phyloP scores from a whole-genome alignment of 2,797 vertebrate genomes.

The Ataeniobius toweri region DNA sequence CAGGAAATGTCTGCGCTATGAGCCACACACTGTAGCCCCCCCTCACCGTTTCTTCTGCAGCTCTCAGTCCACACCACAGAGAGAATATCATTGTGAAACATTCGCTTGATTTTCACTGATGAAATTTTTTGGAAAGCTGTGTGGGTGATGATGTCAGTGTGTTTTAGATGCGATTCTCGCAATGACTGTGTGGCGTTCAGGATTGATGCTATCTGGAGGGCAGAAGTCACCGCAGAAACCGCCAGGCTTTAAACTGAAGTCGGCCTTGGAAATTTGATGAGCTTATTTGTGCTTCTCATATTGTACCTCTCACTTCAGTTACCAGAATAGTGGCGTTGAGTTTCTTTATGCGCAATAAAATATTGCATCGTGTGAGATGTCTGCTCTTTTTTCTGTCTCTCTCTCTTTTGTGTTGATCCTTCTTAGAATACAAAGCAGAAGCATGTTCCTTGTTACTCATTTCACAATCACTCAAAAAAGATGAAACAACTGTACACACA shows the following conservation, averaged over 20 bases:
- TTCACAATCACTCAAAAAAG: conserved; percentile 39
- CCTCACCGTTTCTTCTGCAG: not conserved
- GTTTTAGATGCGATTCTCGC: conserved; percentile 68
- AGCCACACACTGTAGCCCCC: conserved; percentile 31
- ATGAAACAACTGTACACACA: conserved; percentile 39
- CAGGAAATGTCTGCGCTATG: conserved; percentile 69
- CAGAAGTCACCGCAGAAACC: conserved; percentile 77
- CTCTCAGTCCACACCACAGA: conserved; percentile 33
- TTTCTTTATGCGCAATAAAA: conserved; percentile 64
- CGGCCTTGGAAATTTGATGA: conserved; percentile 78
- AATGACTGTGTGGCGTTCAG: conserved; percentile 66
- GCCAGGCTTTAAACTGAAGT: conserved; percentile 69
- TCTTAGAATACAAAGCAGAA: conserved; percentile 37
- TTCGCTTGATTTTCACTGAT: conserved; percentile 70
- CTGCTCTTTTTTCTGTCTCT: not conserved
- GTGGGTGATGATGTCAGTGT: conserved; percentile 76
- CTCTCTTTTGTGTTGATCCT: not conserved
- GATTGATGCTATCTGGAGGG: conserved; percentile 67
- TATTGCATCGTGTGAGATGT: conserved; percentile 33
- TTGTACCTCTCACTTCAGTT: conserved; percentile 69
- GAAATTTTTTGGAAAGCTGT: conserved; percentile 68
- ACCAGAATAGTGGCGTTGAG: conserved; percentile 69
- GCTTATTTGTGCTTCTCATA: conserved; percentile 72
- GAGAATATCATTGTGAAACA: conserved; percentile 62
- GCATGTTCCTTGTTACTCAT: conserved; percentile 56